Conservation (phyloP, 2,797 vertebrate genomes). For the Gymnodraco acuticeps region DNA sequence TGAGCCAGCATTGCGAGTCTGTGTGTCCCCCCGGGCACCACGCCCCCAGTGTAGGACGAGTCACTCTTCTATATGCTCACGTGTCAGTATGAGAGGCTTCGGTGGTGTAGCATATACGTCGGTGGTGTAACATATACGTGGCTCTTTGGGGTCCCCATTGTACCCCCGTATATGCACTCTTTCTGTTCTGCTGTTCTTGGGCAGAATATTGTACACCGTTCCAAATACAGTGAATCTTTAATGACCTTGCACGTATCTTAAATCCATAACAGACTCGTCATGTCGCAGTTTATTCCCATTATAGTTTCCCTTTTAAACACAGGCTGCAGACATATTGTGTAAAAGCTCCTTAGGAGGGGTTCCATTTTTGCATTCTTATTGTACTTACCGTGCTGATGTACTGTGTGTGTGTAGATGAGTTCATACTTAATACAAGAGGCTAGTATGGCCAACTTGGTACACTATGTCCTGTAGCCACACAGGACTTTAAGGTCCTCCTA, state of each 20-base stretch:
- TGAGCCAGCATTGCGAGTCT: not conserved
- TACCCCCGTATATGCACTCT: not conserved
- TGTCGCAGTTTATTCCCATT: not conserved
- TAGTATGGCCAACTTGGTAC: constrained; percentile 17
- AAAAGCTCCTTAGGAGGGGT: too few relatives aligned
- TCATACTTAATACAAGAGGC: not conserved
- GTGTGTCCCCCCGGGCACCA: constrained; percentile 19
- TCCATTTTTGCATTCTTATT: not conserved
- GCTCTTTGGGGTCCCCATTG: constrained; percentile 38
- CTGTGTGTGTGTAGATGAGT: constrained; percentile 13
- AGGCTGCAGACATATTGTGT: fast-evolving
- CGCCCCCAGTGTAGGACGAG: constrained; percentile 33
- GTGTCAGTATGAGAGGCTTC: constrained; percentile 70
- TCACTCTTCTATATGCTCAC: constrained; percentile 71
- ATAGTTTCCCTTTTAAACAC: not conserved
- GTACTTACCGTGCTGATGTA: too few relatives aligned
- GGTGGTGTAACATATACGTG: constrained; percentile 78
- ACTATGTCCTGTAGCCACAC: constrained; percentile 18
- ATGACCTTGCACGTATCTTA: too few relatives aligned
- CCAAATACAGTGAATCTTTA: not conserved
- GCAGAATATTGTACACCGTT: not conserved
- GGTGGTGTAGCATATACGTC: constrained; percentile 77
- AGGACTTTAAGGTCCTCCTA: not conserved
- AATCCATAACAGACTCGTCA: not conserved
- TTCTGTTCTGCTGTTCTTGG: not conserved